phyloP scores from a whole-genome alignment of 2,797 vertebrate genomes.

The Clarias laeviceps region DNA sequence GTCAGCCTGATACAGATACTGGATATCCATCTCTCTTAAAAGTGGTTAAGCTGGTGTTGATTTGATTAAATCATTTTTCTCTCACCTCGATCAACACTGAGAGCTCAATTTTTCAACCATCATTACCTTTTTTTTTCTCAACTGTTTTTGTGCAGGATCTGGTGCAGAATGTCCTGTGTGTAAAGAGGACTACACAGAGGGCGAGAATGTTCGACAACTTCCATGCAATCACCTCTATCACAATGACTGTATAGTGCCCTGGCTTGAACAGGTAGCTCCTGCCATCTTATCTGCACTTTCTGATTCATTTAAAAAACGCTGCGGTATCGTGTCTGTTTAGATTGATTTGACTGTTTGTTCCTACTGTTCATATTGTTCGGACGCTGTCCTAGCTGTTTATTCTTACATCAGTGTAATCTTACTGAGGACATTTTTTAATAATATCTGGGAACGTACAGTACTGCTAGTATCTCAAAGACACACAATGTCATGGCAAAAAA shows the following conservation, averaged over 20 bases:
- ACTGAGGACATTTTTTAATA: not conserved
- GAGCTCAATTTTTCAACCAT: not conserved
- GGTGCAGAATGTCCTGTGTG: slow-evolving; percentile 96
- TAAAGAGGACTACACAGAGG: slow-evolving; percentile 93
- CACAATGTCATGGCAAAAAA: too few species aligned
- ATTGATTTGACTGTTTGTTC: not conserved
- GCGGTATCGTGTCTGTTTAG: not conserved
- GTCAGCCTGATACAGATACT: not conserved
- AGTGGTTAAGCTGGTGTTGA: not conserved
- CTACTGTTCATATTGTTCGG: not conserved
- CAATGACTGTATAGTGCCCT: slow-evolving; percentile 94
- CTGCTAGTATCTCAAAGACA: too few species aligned
- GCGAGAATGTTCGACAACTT: slow-evolving; percentile 89
- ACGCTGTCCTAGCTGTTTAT: not conserved
- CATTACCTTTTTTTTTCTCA: not conserved
- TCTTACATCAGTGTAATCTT: not conserved
- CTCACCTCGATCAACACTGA: not conserved
- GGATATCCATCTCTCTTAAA: not conserved
- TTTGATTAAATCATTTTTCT: slow-evolving; percentile 13
- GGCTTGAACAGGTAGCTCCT: slow-evolving; percentile 91
- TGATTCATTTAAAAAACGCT: not conserved
- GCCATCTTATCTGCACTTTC: not conserved
- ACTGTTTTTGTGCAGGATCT: slow-evolving; percentile 74
- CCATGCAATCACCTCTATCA: slow-evolving; percentile 99
- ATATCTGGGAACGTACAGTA: too few species aligned